Base-by-base conservation (phyloP, 2,113 vertebrate species). In the Gallinago paraguaiae region DNA sequence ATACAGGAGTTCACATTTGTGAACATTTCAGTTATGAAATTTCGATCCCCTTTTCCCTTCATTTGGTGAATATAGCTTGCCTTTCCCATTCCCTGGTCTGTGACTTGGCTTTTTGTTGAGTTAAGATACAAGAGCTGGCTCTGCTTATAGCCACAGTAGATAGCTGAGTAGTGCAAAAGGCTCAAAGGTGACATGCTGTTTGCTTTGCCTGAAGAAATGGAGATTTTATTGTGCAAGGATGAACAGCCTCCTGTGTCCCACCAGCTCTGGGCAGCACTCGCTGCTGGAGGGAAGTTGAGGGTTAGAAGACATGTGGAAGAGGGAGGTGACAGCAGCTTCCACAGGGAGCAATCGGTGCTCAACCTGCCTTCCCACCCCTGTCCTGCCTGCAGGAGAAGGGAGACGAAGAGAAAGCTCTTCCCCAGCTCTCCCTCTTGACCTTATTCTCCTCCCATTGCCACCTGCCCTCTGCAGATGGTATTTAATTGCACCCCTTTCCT, bases 121-220 rank as follows among this genome's bases (percentile, higher is more conserved):
- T 75, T 86, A 64, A 61, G 85, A 16, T 51, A n/a, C 56, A 13
- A 46, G 46, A 78, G 45, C 71, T 83, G 77, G 31, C 56, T 93
- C 9, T 79, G 35, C 92, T 89, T 92, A 79, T 82, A 56, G n/a
- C 61, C 56, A 28, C 22, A 65, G 67, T 50, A 51, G 82, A 61
- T 25, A 79, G 89, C 77, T 92, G 94, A 89, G 56, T 70, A 25
- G 77, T 79, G 81, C 81, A 75, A 33, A 88, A 95, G 94, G 53
- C 81, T 65, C 2, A 3, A 82, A 86, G 81, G 81, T 86, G 92
- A 82, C 57, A 46, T 60, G 81, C 67, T 82, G 41, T 67, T 17
- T 48, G 69, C 64, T 88, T 72, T 85, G 54, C 70, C 84, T 88
- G 65, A 33, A 82, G 88, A 82, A 68, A n/a, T 24, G 61, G 56